Evolutionary conservation across 2,113 vertebrate species (phyloP).

Genomic region (Actenoides lindsayi): DNA sequence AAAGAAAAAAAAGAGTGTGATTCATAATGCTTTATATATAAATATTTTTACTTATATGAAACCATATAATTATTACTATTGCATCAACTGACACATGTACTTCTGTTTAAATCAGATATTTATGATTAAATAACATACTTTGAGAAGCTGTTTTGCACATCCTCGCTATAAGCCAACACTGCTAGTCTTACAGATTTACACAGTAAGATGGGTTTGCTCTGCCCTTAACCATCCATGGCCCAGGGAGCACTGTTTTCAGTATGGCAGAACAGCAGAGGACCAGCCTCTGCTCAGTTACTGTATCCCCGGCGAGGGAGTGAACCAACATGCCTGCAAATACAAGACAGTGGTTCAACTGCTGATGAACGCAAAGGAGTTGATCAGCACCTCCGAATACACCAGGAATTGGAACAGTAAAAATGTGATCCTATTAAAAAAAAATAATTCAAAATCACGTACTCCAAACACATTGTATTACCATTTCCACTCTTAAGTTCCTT

Average conservation of each 20-base stretch:
- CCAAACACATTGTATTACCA: not conserved
- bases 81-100: not conserved
- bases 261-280: not conserved
- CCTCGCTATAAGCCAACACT: not conserved
- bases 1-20: not conserved
- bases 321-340: not conserved
- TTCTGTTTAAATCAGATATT: not conserved
- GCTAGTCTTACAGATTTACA: not conserved
- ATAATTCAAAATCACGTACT: not conserved
- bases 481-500: not conserved
- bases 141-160: not conserved
- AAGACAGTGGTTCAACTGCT: not conserved
- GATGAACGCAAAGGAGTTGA: not conserved
- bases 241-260: not conserved
- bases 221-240: accelerated
- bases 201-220: not conserved
- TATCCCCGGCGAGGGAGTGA: not conserved
- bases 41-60: not conserved
- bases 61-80: not conserved
- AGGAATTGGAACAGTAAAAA: not conserved
- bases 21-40: not conserved
- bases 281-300: not conserved
- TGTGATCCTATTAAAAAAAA: not conserved
- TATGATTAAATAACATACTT: not conserved
- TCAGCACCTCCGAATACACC: not conserved